phyloP scores from a whole-genome alignment of 2,113 vertebrate genomes.

The Verasper variegatus region DNA sequence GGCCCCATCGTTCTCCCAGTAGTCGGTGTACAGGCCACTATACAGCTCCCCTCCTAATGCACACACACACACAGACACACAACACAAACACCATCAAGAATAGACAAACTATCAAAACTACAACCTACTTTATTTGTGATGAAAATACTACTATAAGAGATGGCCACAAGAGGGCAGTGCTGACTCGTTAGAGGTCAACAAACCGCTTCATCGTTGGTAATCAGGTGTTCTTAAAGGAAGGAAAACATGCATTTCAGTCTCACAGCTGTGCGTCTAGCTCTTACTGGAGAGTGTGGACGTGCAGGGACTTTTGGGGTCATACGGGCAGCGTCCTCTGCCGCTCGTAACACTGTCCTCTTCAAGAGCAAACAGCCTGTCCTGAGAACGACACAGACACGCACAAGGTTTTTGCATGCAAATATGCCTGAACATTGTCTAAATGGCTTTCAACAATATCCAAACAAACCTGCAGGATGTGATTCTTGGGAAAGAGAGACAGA shows the following conservation, averaged over 20 bases:
- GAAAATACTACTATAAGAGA: not conserved
- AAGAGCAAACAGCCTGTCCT: constrained; percentile 88
- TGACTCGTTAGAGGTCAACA: constrained; percentile 2
- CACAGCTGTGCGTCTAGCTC: constrained; percentile 14
- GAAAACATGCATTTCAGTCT: constrained; percentile 4
- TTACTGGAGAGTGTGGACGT: constrained; percentile 91
- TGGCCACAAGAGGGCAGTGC: constrained; percentile 72
- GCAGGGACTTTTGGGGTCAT: constrained; percentile 90
- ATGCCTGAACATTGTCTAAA: not conserved
- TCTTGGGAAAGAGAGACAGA: not conserved
- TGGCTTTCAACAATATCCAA: not conserved
- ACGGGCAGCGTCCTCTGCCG: constrained; percentile 93
- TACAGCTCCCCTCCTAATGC: constrained; percentile 88
- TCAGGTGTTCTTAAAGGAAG: not conserved
- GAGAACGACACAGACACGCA: constrained; percentile 27
- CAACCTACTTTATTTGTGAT: constrained; percentile 28
- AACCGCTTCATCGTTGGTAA: not conserved
- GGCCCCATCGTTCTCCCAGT: constrained; percentile 94
- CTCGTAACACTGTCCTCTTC: constrained; percentile 86
- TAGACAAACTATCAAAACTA: not conserved
- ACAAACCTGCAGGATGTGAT: not conserved
- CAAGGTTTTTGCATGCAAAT: not conserved
- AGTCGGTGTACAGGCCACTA: constrained; percentile 92
- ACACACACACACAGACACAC: not conserved
- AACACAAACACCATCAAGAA: constrained; percentile 5